These are phyloP conservation scores for Hedychridium roseum DNA, from an alignment of 2,888 invertebrate species.

Conservation along the genomic window DNA sequence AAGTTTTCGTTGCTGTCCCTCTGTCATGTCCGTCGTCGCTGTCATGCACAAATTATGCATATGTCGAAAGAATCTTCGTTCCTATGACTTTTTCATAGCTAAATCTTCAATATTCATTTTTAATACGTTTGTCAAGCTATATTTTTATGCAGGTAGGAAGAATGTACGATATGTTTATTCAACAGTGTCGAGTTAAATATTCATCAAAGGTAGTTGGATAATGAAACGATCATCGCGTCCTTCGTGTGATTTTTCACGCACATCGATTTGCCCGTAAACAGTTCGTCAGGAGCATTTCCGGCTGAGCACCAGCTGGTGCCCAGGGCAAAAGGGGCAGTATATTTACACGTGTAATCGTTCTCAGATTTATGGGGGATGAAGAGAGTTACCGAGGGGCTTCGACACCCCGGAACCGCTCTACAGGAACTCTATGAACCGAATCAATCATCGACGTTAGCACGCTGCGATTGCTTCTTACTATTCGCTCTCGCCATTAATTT, in stretches of 20 bases:
- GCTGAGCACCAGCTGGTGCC: constrained; percentile 26
- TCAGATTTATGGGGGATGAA: constrained; percentile 36
- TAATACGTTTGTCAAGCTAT: too few relatives aligned
- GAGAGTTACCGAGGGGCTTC: constrained; percentile 17
- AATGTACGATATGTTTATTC: too few relatives aligned
- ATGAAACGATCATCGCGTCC: constrained; percentile 11
- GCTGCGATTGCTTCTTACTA: constrained; percentile 12
- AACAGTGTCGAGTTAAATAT: too few relatives aligned
- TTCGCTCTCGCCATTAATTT: too few relatives aligned
- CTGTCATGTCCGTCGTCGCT: too few relatives aligned
- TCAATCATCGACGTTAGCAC: constrained; percentile 24
- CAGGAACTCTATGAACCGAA: constrained; percentile 16
- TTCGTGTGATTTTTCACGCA: constrained; percentile 29
- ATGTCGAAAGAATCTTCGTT: too few relatives aligned
- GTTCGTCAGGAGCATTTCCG: constrained; percentile 24
- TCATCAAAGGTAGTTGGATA: too few relatives aligned
- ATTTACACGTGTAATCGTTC: constrained; percentile 45
- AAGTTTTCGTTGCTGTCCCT: too few relatives aligned
- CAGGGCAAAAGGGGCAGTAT: constrained; percentile 19
- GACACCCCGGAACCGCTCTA: constrained; percentile 11
- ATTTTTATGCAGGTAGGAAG: too few relatives aligned
- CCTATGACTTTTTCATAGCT: too few relatives aligned
- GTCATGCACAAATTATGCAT: too few relatives aligned
- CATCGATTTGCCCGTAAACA: constrained; percentile 29
- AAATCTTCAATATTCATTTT: too few relatives aligned